These are phyloP conservation scores for Blera fallax DNA, from an alignment of 2,888 invertebrate species.

Conservation along the genomic window DNA sequence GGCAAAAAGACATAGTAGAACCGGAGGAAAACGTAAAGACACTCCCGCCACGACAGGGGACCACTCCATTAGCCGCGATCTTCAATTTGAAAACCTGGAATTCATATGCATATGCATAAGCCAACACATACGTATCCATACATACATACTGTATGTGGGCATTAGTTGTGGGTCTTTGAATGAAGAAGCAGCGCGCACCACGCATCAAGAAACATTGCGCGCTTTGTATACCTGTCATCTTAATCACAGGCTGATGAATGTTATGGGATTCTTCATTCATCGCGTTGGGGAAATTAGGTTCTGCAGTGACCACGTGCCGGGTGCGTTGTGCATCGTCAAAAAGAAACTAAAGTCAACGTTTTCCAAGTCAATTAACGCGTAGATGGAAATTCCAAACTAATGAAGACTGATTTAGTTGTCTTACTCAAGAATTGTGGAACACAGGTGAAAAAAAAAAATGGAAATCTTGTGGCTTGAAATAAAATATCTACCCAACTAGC, in stretches of 20 bases:
- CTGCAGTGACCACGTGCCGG: slow-evolving; percentile 23
- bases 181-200: slow-evolving; percentile 5
- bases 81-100: slow-evolving; percentile 7
- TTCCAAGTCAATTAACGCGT: slow-evolving; percentile 51
- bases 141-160: too few species aligned
- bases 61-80: slow-evolving; percentile 33
- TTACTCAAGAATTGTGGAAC: not conserved
- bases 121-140: not conserved
- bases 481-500: not conserved
- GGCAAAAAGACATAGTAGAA: slow-evolving; percentile 6
- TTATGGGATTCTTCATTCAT: slow-evolving; percentile 18
- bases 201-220: slow-evolving; percentile 19
- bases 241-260: slow-evolving; percentile 47
- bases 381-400: slow-evolving; percentile 38
- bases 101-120: slow-evolving; percentile 7
- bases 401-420: slow-evolving; percentile 33
- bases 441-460: slow-evolving; percentile 21
- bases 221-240: slow-evolving; percentile 44
- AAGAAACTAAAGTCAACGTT: slow-evolving; percentile 1
- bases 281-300: not conserved
- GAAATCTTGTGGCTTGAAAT: not conserved
- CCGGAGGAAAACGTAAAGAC: not conserved
- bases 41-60: slow-evolving; percentile 13
- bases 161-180: not conserved
- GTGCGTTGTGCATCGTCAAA: not conserved